A percentile compares a stretch with the other conserved stretches of the same genome.
Evolutionary conservation across 2,888 invertebrate species (phyloP).

Genomic region (Argyra leucocephala): DNA sequence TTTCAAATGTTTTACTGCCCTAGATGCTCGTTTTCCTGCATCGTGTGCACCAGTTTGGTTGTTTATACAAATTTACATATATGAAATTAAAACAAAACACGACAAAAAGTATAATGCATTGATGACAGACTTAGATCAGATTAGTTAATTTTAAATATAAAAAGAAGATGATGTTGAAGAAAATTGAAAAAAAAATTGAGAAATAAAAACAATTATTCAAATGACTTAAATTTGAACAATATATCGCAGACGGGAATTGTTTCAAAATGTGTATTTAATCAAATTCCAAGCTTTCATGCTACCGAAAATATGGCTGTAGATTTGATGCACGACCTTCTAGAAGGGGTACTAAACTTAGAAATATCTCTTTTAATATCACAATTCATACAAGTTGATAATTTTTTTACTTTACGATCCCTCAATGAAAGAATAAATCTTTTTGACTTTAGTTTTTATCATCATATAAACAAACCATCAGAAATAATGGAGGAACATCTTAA

Average conservation of each 20-base stretch:
- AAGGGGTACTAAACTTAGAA: constrained; percentile 6
- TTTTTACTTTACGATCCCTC: neutral
- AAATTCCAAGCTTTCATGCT: constrained; percentile 6
- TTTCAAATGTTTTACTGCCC: too few species aligned
- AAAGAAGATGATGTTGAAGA: too few species aligned
- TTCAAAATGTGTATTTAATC: constrained; percentile 6
- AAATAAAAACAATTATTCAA: neutral
- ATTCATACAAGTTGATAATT: neutral
- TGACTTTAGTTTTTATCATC: neutral
- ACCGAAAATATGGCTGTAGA: constrained; percentile 12
- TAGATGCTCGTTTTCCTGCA: too few species aligned
- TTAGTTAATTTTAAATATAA: too few species aligned
- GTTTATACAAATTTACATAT: too few species aligned
- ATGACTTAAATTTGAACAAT: neutral
- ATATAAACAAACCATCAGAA: neutral
- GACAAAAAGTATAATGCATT: too few species aligned
- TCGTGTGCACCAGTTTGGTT: too few species aligned
- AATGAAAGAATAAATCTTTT: neutral
- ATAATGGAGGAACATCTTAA: neutral
- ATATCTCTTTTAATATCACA: neutral
- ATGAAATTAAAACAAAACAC: too few species aligned
- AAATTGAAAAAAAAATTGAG: too few species aligned
- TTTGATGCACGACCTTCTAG: constrained; percentile 13
- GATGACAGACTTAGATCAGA: too few species aligned
- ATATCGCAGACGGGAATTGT: neutral